These are phyloP conservation scores for Rissa tridactyla DNA, from an alignment of 2,113 vertebrate species.

Conservation along the genomic window DNA sequence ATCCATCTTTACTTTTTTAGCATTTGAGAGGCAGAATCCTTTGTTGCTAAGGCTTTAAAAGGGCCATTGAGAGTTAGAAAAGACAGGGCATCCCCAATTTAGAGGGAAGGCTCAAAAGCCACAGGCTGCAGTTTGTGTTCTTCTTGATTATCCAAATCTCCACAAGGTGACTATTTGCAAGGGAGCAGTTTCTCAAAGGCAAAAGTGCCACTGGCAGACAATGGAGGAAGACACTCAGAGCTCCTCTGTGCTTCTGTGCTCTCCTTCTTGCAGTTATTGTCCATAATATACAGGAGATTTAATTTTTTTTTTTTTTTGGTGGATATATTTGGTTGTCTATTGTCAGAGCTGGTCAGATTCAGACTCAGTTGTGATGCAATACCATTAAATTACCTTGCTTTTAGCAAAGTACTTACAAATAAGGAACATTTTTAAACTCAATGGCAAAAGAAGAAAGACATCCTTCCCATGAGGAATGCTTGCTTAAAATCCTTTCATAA, in stretches of 20 bases:
- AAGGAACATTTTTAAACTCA: constrained; percentile 11
- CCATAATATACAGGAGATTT: background rate
- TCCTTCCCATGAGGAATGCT: background rate
- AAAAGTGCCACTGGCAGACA: background rate
- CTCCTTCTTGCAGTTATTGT: background rate
- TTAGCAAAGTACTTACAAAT: constrained; percentile 10
- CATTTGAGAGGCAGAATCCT: background rate
- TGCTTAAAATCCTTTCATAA: constrained; percentile 47
- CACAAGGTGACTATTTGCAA: background rate
- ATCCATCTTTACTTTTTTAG: background rate
- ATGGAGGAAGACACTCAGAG: background rate
- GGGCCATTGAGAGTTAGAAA: background rate
- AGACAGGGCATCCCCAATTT: background rate
- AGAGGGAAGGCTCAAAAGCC: background rate
- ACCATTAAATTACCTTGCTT: background rate
- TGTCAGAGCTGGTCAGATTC: background rate
- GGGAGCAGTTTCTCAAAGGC: background rate
- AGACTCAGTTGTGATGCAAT: background rate
- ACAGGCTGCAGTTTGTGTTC: background rate
- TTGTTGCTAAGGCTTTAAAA: background rate
- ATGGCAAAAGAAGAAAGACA: constrained; percentile 16
- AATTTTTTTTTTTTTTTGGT: background rate
- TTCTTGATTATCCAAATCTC: background rate
- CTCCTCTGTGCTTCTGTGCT: background rate
- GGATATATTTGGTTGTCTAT: background rate